Evolutionary conservation across 2,888 invertebrate genomes (phyloP).

Genomic region (Flabesymbios commensalis): DNA sequence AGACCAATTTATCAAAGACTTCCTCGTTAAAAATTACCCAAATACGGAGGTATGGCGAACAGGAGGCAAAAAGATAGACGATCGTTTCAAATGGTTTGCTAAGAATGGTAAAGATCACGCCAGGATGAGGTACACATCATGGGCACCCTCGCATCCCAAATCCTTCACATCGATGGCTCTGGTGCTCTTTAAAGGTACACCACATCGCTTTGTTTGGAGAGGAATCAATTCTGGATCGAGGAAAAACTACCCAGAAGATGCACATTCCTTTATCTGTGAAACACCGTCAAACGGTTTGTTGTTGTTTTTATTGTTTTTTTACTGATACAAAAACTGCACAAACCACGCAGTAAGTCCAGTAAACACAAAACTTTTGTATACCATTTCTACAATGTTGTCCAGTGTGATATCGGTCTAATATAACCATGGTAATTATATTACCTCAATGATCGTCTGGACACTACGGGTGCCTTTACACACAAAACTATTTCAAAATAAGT

Average conservation of each 20-base stretch:
- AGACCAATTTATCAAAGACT: constrained; percentile 66
- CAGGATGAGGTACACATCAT: constrained; percentile 41
- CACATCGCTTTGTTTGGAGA: constrained; percentile 45
- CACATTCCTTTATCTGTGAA: constrained; percentile 64
- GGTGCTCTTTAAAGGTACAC: constrained; percentile 44
- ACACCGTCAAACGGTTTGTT: constrained; percentile 62
- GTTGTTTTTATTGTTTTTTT: too few species aligned
- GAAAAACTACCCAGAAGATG: neutral
- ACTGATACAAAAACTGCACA: too few species aligned
- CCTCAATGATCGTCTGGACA: too few species aligned
- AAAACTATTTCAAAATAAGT: too few species aligned
- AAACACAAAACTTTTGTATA: too few species aligned
- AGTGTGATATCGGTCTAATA: too few species aligned
- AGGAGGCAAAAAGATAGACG: constrained; percentile 39
- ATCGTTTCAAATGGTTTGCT: constrained; percentile 24
- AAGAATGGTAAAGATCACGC: constrained; percentile 33
- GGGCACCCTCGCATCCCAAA: constrained; percentile 40
- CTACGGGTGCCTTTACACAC: too few species aligned
- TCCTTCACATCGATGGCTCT: constrained; percentile 42
- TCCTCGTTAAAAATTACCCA: constrained; percentile 55
- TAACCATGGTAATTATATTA: too few species aligned
- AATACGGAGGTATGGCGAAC: constrained; percentile 41
- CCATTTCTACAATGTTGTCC: too few species aligned
- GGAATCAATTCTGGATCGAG: constrained; percentile 25
- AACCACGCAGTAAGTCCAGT: too few species aligned